Base-by-base conservation (phyloP, 2,888 invertebrate genomes). In the Cosmorhoe ocellata region DNA sequence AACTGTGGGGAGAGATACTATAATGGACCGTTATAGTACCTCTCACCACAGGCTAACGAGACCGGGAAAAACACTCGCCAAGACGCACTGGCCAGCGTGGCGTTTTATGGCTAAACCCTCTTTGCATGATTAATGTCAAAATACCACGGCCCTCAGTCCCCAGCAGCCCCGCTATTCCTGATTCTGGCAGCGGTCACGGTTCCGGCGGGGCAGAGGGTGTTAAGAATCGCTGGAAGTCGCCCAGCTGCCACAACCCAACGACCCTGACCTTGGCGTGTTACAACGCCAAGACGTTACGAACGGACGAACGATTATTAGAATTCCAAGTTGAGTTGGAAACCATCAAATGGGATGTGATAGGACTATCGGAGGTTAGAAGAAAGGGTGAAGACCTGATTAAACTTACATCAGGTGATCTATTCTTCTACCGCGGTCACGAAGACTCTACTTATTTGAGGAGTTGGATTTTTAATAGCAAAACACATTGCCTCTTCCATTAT, bases 191-290 rank as follows among this genome's bases (percentile, higher is more conserved):
- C 53, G 44, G n/a, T n/a, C n/a, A n/a, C n/a, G n/a, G n/a, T n/a
- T n/a, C n/a, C n/a, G n/a, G n/a, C n/a, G n/a, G n/a, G n/a, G n/a
- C n/a, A n/a, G n/a, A n/a, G n/a, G n/a, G 7, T 24, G 54, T 50
- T 12, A 56, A 59, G 48, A 56, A 59, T 56, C 52, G 9, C 51
- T 51, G 52, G 53, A 43, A 43, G 30, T 26, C 3, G 26, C 37
- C 37, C 26, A 26, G 26, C 26, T 14, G 38, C 51, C 51, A 36
- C 2, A 37, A 37, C 26, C 26, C 26, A 26, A 36, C 41, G 27
- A 47, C 14, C 12, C 14, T 39, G 40, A 40, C 47, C 40, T 11
- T 38, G 32, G 28, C 44, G 12, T 33, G 27, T n/a, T 28, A 28
- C n/a, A 28, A 28, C 27, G 27, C 27, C 27, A 28, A n/a, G 27